Percentiles rank a stretch among this genome's conserved stretches.
Conservation (phyloP, 2,797 vertebrate species). For the Enteromius mattozi region DNA sequence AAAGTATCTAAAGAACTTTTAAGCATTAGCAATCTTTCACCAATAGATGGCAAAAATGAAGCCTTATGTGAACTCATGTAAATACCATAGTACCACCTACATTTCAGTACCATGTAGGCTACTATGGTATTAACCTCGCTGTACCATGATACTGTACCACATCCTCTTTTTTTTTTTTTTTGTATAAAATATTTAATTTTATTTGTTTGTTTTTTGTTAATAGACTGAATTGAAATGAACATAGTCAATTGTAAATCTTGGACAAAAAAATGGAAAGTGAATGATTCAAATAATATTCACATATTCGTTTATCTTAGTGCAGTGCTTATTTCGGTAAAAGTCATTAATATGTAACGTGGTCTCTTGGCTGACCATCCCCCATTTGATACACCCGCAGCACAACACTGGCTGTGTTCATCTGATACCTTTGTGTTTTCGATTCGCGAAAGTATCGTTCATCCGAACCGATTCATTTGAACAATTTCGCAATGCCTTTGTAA, state of each 20-base stretch:
- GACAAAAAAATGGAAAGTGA: background rate
- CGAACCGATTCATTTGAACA: background rate
- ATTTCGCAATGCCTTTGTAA: background rate
- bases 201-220: background rate
- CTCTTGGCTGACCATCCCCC: slow-evolving; percentile 69
- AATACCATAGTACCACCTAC: background rate
- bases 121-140: background rate
- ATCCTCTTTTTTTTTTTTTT: background rate
- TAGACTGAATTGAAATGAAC: background rate
- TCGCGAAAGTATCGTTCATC: background rate
- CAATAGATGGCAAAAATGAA: slow-evolving; percentile 15
- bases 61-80: background rate
- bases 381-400: slow-evolving; percentile 50
- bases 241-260: background rate
- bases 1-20: background rate
- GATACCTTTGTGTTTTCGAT: slow-evolving; percentile 24
- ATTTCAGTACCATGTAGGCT: background rate
- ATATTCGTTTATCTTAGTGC: background rate
- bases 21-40: background rate
- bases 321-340: slow-evolving; percentile 21
- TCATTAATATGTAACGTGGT: slow-evolving; percentile 62
- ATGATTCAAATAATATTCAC: background rate
- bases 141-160: background rate
- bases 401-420: slow-evolving; percentile 32
- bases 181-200: background rate